phyloP scores from a whole-genome alignment of 2,797 vertebrate species.

The Apodemus agrarius region DNA sequence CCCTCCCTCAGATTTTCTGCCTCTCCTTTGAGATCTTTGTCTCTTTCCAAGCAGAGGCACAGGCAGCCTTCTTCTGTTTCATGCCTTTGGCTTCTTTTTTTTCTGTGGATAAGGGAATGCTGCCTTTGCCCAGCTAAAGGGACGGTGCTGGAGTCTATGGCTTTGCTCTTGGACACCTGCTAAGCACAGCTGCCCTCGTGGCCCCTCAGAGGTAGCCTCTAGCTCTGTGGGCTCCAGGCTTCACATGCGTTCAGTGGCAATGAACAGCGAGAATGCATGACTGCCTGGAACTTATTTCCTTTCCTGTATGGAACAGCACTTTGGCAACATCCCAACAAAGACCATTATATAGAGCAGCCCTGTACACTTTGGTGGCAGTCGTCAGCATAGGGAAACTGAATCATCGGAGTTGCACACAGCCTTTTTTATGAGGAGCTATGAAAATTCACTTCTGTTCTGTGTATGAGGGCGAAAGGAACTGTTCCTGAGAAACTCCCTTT shows the following conservation, averaged over 20 bases:
- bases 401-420: background rate
- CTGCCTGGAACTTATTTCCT: slow-evolving; percentile 24
- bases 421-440: slow-evolving; percentile 2
- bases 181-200: background rate
- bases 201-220: slow-evolving; percentile 29
- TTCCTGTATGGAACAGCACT: slow-evolving; percentile 18
- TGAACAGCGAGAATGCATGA: slow-evolving; percentile 6
- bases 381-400: slow-evolving; percentile 7
- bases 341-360: background rate
- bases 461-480: background rate
- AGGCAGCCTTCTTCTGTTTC: background rate
- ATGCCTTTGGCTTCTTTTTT: background rate
- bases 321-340: slow-evolving; percentile 27
- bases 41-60: background rate
- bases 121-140: background rate
- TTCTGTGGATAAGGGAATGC: background rate
- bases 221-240: background rate
- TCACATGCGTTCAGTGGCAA: slow-evolving; percentile 45
- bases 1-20: background rate
- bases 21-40: background rate
- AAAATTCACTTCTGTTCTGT: slow-evolving; percentile 34
- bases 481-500: background rate
- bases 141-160: background rate
- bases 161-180: background rate
- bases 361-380: background rate